These are phyloP conservation scores for Stratiolaelaps scimitus DNA, from an alignment of 1,140 invertebrate species.

Conservation along the genomic window DNA sequence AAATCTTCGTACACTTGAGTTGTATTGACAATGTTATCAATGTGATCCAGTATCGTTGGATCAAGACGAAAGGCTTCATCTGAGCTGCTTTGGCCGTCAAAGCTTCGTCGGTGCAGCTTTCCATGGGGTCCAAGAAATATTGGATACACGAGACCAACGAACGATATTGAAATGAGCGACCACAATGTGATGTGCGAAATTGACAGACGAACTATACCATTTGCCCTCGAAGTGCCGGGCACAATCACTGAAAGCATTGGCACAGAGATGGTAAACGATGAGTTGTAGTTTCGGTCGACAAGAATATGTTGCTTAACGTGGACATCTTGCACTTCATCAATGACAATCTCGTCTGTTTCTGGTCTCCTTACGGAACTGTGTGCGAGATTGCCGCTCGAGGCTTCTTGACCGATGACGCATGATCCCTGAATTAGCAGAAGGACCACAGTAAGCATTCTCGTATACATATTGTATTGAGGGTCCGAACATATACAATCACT, in stretches of 20 bases:
- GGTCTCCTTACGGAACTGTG: too few relatives aligned
- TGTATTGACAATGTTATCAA: background rate
- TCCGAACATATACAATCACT: too few relatives aligned
- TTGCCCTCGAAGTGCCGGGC: background rate
- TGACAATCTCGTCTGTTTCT: background rate
- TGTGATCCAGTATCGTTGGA: slow-evolving; percentile 1
- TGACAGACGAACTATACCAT: slow-evolving; percentile 23
- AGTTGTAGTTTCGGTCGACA: slow-evolving; percentile 5
- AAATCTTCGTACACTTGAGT: slow-evolving; percentile 15
- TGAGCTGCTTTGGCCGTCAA: background rate
- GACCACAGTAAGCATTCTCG: too few relatives aligned
- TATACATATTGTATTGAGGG: too few relatives aligned
- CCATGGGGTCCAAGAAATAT: slow-evolving; percentile 25
- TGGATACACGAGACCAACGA: slow-evolving; percentile 7
- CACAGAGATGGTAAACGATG: slow-evolving; percentile 21
- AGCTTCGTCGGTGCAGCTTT: background rate
- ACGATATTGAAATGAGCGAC: background rate
- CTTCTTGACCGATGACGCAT: too few relatives aligned
- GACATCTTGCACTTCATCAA: background rate
- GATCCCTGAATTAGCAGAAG: too few relatives aligned
- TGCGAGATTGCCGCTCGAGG: too few relatives aligned
- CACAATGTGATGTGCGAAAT: slow-evolving; percentile 10
- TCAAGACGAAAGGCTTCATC: too few relatives aligned
- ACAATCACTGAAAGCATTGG: background rate
- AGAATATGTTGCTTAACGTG: background rate